Evolutionary conservation across 2,113 vertebrate genomes (phyloP).

Genomic region (Capricornis sumatraensis): DNA sequence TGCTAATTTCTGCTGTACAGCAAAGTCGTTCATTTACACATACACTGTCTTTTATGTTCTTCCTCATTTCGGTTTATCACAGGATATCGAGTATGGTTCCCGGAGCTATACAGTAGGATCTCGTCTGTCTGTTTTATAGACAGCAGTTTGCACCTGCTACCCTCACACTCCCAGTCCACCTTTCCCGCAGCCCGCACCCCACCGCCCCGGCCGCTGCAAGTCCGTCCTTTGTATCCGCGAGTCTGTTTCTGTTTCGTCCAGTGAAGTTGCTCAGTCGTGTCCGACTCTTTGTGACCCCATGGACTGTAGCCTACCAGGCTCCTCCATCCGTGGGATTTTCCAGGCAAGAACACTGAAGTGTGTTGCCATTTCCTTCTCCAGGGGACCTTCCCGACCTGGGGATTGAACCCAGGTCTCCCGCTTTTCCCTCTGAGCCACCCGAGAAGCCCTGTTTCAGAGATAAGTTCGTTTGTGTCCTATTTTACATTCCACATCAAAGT

Average conservation of each 20-base stretch:
- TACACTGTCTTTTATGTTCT: neutral
- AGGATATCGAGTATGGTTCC: neutral
- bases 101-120: neutral
- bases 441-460: neutral
- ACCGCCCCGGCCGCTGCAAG: accelerated
- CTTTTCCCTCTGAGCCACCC: no score
- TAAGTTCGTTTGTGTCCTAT: neutral
- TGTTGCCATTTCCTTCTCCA: neutral
- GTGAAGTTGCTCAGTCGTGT: neutral
- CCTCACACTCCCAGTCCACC: neutral
- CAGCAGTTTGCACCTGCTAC: neutral
- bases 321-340: neutral
- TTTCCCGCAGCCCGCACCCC: neutral
- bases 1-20: neutral
- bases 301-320: neutral
- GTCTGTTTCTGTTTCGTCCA: neutral
- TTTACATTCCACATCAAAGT: neutral
- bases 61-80: neutral
- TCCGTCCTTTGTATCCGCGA: neutral
- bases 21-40: neutral
- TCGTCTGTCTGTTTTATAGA: neutral
- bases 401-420: neutral
- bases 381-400: neutral
- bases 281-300: neutral
- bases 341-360: neutral